Base-by-base conservation (phyloP, 2,888 invertebrate genomes). In the Celastrina argiolus region DNA sequence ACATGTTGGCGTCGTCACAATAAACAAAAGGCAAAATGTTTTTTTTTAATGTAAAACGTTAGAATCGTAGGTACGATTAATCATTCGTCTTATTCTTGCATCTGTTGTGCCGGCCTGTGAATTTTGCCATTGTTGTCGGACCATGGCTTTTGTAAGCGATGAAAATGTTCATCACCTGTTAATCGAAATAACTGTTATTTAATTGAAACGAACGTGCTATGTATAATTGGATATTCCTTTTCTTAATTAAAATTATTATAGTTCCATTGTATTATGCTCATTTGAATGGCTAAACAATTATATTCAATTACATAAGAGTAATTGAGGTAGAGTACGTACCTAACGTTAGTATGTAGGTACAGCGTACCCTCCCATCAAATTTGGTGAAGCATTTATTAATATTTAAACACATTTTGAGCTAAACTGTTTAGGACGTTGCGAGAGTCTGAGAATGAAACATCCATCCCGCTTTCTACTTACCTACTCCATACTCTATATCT, bases 1-100 rank as follows among this genome's bases (percentile, higher is more conserved):
- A 91, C 91, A 90, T 76, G 83, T 82, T 89, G 90, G 91, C 91
- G 91, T 90, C 91, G 85, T 81, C 84, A 84, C 81, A 81, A 82
- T 88, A 88, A 88, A 89, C 88, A 88, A 89, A 88, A 82, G 86
- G 85, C 87, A 81, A 87, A 72, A 86, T 83, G 78, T 84, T 83
- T 82, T 81, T 80, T 81, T 75, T 79, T 79, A 81, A 84, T 86
- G 81, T 87, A 82, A 87, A 87, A 83, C 81, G 79, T 82, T 86
- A 80, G 83, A 83, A 82, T 51, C 83, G 81, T 84, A 78, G 74
- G 78, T 75, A 81, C 81, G 74, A 90, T 91, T 89, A 90, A 90
- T 91, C 89, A 90, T 84, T 79, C 74, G 72, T 76, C 78, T 81
- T 78, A 86, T 88, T 88, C 88, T 88, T 85, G 84, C 85, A 88